phyloP scores from a whole-genome alignment of 2,113 vertebrate species.

The Hipposideros armiger region DNA sequence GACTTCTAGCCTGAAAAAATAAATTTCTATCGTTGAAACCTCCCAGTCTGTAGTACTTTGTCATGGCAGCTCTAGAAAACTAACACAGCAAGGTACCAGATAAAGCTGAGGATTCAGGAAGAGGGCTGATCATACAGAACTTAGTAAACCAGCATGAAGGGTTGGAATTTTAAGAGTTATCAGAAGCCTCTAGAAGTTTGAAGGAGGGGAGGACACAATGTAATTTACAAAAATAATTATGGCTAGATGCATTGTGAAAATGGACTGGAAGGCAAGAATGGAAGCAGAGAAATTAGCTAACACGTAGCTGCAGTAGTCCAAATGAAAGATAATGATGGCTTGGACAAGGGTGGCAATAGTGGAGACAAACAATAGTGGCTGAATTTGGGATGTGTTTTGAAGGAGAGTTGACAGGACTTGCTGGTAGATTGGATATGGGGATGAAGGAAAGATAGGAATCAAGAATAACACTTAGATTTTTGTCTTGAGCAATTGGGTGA shows the following conservation, averaged over 20 bases:
- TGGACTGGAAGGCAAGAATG: neutral
- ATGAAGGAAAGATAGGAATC: neutral
- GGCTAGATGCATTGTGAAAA: neutral
- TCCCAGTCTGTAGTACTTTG: neutral
- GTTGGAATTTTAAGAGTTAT: neutral
- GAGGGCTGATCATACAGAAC: neutral
- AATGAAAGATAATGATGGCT: neutral
- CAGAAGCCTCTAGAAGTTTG: conserved; percentile 7
- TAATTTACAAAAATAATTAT: conserved; percentile 12
- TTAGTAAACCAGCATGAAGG: neutral
- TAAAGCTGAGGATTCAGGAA: neutral
- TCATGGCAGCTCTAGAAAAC: neutral
- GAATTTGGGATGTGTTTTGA: neutral
- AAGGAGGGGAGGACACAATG: neutral
- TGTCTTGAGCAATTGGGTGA: neutral
- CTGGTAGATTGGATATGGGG: neutral
- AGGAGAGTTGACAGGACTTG: neutral
- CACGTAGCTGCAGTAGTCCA: neutral
- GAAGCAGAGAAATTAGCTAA: neutral
- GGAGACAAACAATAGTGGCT: neutral
- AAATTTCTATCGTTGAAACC: neutral
- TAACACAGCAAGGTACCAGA: neutral
- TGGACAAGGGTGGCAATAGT: neutral
- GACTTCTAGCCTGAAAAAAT: neutral
- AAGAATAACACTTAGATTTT: neutral